Conservation (phyloP, 2,888 invertebrate species). For the Dicyrtoma fusca region DNA sequence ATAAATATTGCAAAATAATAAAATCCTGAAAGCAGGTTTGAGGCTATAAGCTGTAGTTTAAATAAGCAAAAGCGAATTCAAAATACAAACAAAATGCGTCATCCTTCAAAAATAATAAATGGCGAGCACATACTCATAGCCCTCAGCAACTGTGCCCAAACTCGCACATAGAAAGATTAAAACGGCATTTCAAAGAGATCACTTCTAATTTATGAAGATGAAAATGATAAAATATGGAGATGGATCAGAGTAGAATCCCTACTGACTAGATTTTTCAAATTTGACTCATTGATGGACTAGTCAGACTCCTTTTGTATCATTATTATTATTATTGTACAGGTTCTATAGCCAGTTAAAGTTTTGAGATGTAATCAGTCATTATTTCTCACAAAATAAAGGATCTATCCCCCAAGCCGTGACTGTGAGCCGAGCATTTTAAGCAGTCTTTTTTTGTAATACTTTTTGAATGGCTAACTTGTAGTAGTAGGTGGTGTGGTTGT, state of each 20-base stretch:
- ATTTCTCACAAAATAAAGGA: too few species aligned
- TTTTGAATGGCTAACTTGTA: too few species aligned
- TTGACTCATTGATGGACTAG: not conserved
- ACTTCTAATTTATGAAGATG: slow-evolving; percentile 30
- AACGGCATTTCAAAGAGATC: slow-evolving; percentile 3
- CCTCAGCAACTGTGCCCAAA: slow-evolving; percentile 11
- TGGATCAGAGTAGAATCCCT: not conserved
- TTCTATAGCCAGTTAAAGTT: too few species aligned
- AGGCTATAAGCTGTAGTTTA: too few species aligned
- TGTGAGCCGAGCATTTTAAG: too few species aligned
- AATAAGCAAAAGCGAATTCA: not conserved
- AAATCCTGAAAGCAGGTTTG: too few species aligned
- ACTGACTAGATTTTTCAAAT: slow-evolving; percentile 4
- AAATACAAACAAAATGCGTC: not conserved
- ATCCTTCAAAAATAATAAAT: slow-evolving; percentile 11
- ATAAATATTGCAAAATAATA: too few species aligned
- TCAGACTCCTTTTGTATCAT: too few species aligned
- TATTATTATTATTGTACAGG: not conserved
- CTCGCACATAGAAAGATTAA: slow-evolving; percentile 10
- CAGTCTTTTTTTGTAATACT: too few species aligned
- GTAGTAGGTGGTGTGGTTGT: too few species aligned
- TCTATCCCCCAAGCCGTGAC: too few species aligned
- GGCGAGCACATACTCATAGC: slow-evolving; percentile 7
- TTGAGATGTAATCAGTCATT: too few species aligned
- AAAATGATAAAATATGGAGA: slow-evolving; percentile 22